Conservation (phyloP, 2,888 invertebrate species). For the Drosophila lutescens region DNA sequence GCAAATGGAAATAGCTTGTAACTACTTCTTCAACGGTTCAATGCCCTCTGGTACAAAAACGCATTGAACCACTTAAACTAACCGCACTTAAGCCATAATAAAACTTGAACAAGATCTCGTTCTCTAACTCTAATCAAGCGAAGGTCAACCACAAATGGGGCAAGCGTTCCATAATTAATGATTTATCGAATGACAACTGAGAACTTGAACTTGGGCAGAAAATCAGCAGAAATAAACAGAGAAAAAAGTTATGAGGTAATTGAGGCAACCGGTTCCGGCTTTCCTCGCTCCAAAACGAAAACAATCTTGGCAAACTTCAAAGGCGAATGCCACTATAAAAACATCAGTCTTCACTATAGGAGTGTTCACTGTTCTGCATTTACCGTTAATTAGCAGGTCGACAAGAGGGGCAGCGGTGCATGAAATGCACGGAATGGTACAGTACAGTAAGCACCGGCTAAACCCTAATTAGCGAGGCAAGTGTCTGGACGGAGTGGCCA, state of each 20-base stretch:
- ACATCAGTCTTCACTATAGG: conserved; percentile 5
- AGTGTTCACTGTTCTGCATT: conserved; percentile 21
- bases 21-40: conserved; percentile 8
- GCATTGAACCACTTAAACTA: conserved; percentile 10
- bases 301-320: conserved; percentile 53
- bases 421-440: conserved; percentile 11
- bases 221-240: not conserved
- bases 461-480: conserved; percentile 44
- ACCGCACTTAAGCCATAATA: conserved; percentile 1
- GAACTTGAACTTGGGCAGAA: conserved; percentile 25
- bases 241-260: conserved; percentile 36
- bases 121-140: conserved; percentile 49
- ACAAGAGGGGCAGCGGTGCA: conserved; percentile 6
- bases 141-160: conserved; percentile 66
- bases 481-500: conserved; percentile 8
- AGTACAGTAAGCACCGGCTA: conserved; percentile 31
- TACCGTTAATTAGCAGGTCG: conserved; percentile 32
- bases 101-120: conserved; percentile 21
- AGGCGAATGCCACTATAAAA: conserved; percentile 41
- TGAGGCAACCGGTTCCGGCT: conserved; percentile 43
- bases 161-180: conserved; percentile 55
- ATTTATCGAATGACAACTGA: conserved; percentile 53
- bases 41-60: not conserved
- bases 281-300: conserved; percentile 34
- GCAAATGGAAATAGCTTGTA: conserved; percentile 12